Conservation (phyloP, 2,113 vertebrate genomes). For the Rhea americana region DNA sequence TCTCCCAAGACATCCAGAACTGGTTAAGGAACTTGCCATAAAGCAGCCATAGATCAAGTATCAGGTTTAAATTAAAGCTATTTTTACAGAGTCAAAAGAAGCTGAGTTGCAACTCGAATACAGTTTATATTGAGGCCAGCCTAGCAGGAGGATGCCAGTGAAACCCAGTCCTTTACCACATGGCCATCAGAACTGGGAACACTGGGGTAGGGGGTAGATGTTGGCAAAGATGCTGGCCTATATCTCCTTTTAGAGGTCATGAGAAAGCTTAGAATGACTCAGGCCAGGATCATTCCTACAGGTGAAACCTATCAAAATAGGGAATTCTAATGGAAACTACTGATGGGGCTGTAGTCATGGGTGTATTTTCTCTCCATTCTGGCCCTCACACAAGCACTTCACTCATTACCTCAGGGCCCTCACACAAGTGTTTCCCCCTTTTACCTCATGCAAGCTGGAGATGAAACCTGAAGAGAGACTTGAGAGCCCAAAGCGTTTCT, state of each 20-base stretch:
- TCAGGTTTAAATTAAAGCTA: not conserved
- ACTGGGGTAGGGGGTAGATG: not conserved
- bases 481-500: slow-evolving; percentile 93
- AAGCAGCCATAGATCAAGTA: not conserved
- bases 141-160: not conserved
- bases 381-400: not conserved
- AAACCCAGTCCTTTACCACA: not conserved
- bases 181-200: not conserved
- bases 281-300: not conserved
- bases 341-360: not conserved
- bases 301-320: not conserved
- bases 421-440: not conserved
- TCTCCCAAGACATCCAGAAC: not conserved
- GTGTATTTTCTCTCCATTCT: not conserved
- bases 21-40: not conserved
- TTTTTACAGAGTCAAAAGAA: not conserved
- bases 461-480: slow-evolving; percentile 94
- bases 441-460: slow-evolving; percentile 94
- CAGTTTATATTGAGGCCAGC: not conserved
- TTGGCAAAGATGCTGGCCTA: not conserved
- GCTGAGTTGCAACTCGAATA: not conserved
- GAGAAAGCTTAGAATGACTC: not conserved
- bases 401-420: too few relatives aligned
- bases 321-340: not conserved
- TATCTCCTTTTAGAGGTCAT: not conserved